Evolutionary conservation across 2,888 invertebrate genomes (phyloP), one percentile per base, ranked within the genome.

Genomic region (Drosophila subquinaria): DNA sequence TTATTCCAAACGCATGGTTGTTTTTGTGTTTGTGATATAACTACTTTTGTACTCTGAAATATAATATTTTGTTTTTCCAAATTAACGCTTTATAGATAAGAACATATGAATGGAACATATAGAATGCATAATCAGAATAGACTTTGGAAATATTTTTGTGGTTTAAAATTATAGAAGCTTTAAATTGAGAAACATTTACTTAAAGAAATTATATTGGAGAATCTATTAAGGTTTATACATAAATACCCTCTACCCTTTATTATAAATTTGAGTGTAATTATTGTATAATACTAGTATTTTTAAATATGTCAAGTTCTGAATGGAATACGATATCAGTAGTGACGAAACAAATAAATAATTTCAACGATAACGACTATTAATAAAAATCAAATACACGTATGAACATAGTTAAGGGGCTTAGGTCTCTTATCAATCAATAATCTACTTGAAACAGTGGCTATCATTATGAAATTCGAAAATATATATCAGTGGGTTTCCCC

Each of bases 381-480:
- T 47, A 47, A 47, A 47, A 20, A 42, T 17, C 2, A 27, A n/a
- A 9, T 9, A 27, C n/a, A 27, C 27, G 27, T 27, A 47, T 47
- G 3, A 9, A 6, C 27, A 5, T 5, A n/a, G 27, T 8, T 47
- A 27, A 42, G 8, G 17, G 17, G 20, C 10, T 9, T 35, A 0
- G 8, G n/a, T 15, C 51, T 20, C 17, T 56, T 77, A 73, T 42
- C 56, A 52, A 73, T 42, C 43, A 52, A 20, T 13, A 2, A 17
- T 20, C 30, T 40, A 60, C 33, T 3, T 36, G 36, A 11, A 73
- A 56, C 4, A 4, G 1, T n/a, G 38, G 3, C 4, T 23, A 23
- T 45, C 27, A 10, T 76, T 50, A 53, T 68, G 79, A 76, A 78
- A 76, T 76, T 57, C 33, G 1, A 40, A 42, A 17, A 23, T 64